Base-by-base conservation (phyloP, 2,797 vertebrate species). In the Melanotaenia parkinsoni region DNA sequence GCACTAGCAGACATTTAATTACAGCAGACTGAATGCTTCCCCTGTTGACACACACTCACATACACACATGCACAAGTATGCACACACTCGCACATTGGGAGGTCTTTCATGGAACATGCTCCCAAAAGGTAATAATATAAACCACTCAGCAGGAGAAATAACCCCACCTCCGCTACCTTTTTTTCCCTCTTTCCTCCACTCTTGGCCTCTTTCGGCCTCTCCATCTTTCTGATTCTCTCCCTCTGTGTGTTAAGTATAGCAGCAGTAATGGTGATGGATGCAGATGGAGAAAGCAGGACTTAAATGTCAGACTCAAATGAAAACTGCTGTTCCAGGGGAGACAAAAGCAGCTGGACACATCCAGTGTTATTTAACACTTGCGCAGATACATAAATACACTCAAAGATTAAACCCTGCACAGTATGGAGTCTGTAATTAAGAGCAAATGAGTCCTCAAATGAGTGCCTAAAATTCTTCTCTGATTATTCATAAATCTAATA, bases 301-400 rank as follows among this genome's bases (percentile, higher is more conserved):
- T 90, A 92, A 92, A 93, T 92, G 89, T 93, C 88, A 92, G 64
- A 69, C 85, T 81, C 64, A 86, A 92, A 91, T 88, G 84, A 86
- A 91, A 92, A 84, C 66, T 50, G 67, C 83, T 84, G 82, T 84
- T 87, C 77, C 77, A 57, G 43, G 43, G 63, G 85, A 90, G 80
- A 81, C 83, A 62, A 72, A 76, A 84, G 77, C 83, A 84, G 80
- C 83, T 86, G 85, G 84, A 90, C 58, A 64, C 77, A 67, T 43
- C 56, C 45, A 59, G 61, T 74, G 74, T 87, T 86, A 77, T 84
- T 85, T 76, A 88, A 84, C 73, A 70, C 69, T 67, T 59, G 18
- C 63, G 40, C 43, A 75, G 64, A 53, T 50, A 51, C 38, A 45
- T 57, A 62, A 32, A 64, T 11, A 63, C 60, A 61, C 50, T 38